A percentile compares a stretch with the other conserved stretches of the same genome.
Conservation (phyloP, 2,797 vertebrate genomes). For the Carcharodon carcharias region DNA sequence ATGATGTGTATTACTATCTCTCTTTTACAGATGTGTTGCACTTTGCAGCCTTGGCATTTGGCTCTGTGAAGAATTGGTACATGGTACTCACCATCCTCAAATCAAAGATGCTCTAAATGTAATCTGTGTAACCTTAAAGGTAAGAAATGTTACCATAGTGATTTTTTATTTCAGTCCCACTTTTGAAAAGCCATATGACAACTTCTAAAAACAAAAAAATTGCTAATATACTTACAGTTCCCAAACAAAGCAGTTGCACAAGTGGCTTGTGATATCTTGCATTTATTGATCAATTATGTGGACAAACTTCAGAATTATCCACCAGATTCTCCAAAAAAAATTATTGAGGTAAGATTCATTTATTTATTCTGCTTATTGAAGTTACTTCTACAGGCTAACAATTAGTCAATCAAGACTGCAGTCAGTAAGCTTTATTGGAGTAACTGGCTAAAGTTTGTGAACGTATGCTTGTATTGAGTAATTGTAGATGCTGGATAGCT, state of each 20-base stretch:
- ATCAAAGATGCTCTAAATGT: slow-evolving; percentile 97
- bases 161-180: slow-evolving; percentile 40
- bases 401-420: background rate
- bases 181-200: slow-evolving; percentile 27
- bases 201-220: background rate
- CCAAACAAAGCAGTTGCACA: slow-evolving; percentile 92
- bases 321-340: slow-evolving; percentile 85
- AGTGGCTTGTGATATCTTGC: slow-evolving; percentile 90
- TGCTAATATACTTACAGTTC: slow-evolving; percentile 64
- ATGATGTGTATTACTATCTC: background rate
- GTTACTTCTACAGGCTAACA: background rate
- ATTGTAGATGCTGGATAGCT: background rate
- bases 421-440: background rate
- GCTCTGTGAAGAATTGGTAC: slow-evolving; percentile 90
- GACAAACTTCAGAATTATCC: slow-evolving; percentile 85
- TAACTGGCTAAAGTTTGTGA: background rate
- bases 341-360: slow-evolving; percentile 75
- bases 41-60: slow-evolving; percentile 95
- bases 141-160: slow-evolving; percentile 51
- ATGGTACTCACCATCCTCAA: slow-evolving; percentile 83
- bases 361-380: slow-evolving; percentile 17
- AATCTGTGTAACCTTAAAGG: slow-evolving; percentile 95
- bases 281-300: slow-evolving; percentile 84
- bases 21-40: slow-evolving; percentile 79
- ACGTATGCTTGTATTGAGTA: background rate